Conservation (phyloP, 92 coral and sea anemone species). For the Porites lobata region DNA sequence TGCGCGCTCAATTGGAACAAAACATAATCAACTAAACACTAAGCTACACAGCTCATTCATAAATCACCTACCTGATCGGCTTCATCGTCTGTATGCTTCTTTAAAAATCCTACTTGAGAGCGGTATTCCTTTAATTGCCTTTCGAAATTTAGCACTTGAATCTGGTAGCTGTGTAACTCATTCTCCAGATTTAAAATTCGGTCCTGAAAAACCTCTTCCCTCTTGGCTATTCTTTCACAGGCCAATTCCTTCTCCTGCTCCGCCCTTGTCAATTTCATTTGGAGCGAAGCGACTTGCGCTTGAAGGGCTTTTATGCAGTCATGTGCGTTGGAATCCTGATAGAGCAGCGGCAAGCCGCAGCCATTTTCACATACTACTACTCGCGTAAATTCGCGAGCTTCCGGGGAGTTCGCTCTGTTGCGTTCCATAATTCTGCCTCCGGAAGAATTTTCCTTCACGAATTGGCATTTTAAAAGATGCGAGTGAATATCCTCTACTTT, state of each 20-base stretch:
- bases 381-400: slow-evolving; percentile 82
- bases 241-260: slow-evolving; percentile 95
- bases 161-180: slow-evolving; percentile 93
- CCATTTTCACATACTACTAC: slow-evolving; percentile 97
- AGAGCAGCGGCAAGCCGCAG: slow-evolving; percentile 93
- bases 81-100: slow-evolving; percentile 85
- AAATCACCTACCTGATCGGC: slow-evolving; percentile 87
- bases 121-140: slow-evolving; percentile 94
- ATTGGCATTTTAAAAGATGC: slow-evolving; percentile 92
- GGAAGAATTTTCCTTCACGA: slow-evolving; percentile 77
- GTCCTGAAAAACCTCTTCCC: slow-evolving; percentile 95
- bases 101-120: slow-evolving; percentile 87
- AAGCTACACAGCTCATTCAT: not conserved
- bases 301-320: slow-evolving; percentile 94
- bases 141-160: slow-evolving; percentile 95
- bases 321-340: slow-evolving; percentile 83
- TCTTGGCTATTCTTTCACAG: slow-evolving; percentile 84
- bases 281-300: slow-evolving; percentile 95
- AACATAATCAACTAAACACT: not conserved
- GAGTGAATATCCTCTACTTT: slow-evolving; percentile 81
- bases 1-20: slow-evolving; percentile 34
- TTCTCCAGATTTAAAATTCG: slow-evolving; percentile 96
- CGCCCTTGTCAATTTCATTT: slow-evolving; percentile 89
- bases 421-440: slow-evolving; percentile 86
- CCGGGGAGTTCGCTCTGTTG: slow-evolving; percentile 81